These are phyloP conservation scores for Pemphigus obesinymphae DNA, from an alignment of 1,140 invertebrate genomes.

Conservation along the genomic window DNA sequence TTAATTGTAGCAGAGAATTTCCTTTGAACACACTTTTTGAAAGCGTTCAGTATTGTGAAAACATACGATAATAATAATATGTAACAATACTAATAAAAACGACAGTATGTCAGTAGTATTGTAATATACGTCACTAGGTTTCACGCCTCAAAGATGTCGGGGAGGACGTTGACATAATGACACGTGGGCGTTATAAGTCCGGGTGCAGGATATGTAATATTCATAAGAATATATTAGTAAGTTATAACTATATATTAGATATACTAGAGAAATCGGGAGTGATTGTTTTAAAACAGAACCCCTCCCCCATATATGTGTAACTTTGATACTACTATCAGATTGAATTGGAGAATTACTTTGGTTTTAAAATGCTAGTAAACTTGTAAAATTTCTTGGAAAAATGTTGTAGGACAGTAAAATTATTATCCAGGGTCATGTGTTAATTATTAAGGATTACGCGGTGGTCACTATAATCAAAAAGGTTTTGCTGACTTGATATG, in stretches of 20 bases:
- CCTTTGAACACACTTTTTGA: background rate
- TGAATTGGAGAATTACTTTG: too few relatives aligned
- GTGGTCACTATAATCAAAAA: conserved; percentile 30
- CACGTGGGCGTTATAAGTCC: background rate
- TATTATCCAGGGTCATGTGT: background rate
- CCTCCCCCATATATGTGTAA: too few relatives aligned
- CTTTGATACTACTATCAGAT: too few relatives aligned
- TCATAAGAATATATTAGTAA: too few relatives aligned
- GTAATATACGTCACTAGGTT: background rate
- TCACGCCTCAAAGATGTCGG: background rate
- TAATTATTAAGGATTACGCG: conserved; percentile 34
- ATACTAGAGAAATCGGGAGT: too few relatives aligned
- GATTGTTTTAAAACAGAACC: too few relatives aligned
- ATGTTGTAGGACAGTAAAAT: background rate
- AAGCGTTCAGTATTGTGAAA: background rate
- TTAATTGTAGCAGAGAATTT: background rate
- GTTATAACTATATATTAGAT: too few relatives aligned
- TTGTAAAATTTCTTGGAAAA: background rate
- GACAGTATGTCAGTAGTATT: background rate
- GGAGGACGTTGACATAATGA: conserved; percentile 20
- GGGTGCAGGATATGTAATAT: too few relatives aligned
- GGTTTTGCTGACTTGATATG: conserved; percentile 12
- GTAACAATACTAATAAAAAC: background rate
- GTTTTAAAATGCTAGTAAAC: too few relatives aligned
- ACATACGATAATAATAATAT: background rate